phyloP scores from a whole-genome alignment of 2,888 invertebrate species.

The Dryococelus australis region DNA sequence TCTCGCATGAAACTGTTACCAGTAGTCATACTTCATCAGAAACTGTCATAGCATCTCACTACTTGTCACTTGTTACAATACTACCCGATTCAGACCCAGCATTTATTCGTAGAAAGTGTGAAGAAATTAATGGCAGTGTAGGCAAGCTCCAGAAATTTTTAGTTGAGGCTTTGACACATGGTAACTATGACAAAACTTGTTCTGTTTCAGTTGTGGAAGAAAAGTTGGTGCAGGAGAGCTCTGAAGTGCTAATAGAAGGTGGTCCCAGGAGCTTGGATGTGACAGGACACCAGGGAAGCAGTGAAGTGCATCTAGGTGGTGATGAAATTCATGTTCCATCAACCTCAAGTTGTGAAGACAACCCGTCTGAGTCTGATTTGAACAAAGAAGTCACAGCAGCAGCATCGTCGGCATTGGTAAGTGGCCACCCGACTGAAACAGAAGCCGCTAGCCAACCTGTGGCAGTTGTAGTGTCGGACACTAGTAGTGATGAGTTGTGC shows the following conservation, averaged over 20 bases:
- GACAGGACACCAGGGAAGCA: not conserved
- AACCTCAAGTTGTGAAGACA: not conserved
- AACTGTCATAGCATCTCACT: not conserved
- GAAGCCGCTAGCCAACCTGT: not conserved
- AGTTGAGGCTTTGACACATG: not conserved
- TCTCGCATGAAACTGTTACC: not conserved
- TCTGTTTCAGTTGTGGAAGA: not conserved
- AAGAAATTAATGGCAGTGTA: constrained; percentile 23
- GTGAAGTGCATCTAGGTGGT: not conserved
- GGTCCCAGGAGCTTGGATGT: not conserved
- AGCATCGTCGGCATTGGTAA: no score
- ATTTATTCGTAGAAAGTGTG: not conserved
- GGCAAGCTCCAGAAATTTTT: not conserved
- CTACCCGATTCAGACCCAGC: constrained; percentile 2
- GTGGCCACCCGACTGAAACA: not conserved
- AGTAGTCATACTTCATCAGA: not conserved
- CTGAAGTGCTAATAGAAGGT: not conserved
- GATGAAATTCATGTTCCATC: not conserved
- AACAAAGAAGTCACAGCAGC: not conserved
- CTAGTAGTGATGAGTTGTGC: not conserved
- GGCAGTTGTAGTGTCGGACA: not conserved
- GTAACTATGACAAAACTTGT: not conserved
- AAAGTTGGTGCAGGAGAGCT: not conserved
- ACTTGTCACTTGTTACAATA: constrained; percentile 4
- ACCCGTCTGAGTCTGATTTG: not conserved